Conservation (phyloP, 2,888 invertebrate genomes). For the Seira ritae region DNA sequence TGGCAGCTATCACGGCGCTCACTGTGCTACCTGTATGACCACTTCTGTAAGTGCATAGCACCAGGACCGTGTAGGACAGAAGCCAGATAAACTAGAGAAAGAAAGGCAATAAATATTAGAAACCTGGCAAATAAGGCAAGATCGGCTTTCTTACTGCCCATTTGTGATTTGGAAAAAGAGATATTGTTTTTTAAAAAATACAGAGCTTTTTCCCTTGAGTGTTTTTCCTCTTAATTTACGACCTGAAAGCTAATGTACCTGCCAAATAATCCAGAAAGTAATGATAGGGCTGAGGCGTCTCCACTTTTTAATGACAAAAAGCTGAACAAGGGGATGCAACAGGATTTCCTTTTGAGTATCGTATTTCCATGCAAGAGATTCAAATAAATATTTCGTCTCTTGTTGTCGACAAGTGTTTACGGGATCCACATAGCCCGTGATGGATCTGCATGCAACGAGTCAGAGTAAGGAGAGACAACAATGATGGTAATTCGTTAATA, state of each 20-base stretch:
- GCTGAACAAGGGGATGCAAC: conserved; percentile 57
- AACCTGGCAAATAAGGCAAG: neutral
- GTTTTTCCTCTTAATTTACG: too few relatives aligned
- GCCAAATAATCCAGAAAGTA: conserved; percentile 53
- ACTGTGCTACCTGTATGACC: conserved; percentile 29
- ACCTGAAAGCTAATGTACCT: conserved; percentile 48
- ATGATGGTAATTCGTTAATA: neutral
- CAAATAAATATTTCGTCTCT: conserved; percentile 60
- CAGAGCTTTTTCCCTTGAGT: too few relatives aligned
- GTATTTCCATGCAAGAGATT: conserved; percentile 54
- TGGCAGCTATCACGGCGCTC: conserved; percentile 31
- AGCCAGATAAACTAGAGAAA: conserved; percentile 56
- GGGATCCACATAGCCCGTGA: conserved; percentile 58
- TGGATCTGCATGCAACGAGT: conserved; percentile 49
- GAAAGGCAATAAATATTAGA: too few relatives aligned
- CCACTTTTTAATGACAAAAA: conserved; percentile 61
- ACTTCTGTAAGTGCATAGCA: conserved; percentile 41
- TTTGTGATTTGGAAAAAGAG: too few relatives aligned
- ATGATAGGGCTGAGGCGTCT: conserved; percentile 50
- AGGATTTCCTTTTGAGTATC: conserved; percentile 60
- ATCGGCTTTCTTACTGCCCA: too few relatives aligned
- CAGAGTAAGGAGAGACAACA: neutral
- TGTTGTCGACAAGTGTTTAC: conserved; percentile 46
- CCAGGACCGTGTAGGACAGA: conserved; percentile 52
- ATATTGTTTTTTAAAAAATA: too few relatives aligned